Evolutionary conservation across 2,113 vertebrate genomes (phyloP).

Genomic region (Nerophis ophidion): DNA sequence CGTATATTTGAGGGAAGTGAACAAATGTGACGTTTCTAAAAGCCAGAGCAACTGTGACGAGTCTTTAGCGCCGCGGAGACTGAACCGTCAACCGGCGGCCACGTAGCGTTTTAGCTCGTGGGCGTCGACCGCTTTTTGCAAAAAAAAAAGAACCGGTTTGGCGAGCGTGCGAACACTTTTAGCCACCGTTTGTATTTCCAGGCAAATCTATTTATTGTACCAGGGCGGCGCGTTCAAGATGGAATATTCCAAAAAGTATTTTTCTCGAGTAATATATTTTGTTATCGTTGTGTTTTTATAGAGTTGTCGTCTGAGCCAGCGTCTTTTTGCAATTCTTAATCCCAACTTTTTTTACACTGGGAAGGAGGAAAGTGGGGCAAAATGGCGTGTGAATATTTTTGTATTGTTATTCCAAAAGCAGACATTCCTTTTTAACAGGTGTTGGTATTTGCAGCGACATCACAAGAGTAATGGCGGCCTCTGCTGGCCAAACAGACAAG

Average conservation of each 20-base stretch:
- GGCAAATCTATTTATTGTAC: slow-evolving; percentile 51
- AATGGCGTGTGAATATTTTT: too few species aligned
- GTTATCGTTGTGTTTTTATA: slow-evolving; percentile 35
- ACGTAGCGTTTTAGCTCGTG: background rate
- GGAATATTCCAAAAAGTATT: slow-evolving; percentile 43
- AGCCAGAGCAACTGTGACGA: background rate
- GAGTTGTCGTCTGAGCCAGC: background rate
- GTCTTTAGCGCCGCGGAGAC: background rate
- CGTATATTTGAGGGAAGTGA: too few species aligned
- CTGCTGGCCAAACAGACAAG: background rate
- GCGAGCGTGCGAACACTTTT: slow-evolving; percentile 13
- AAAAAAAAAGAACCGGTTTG: too few species aligned
- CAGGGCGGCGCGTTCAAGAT: slow-evolving; percentile 22
- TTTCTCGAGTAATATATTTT: slow-evolving; percentile 58
- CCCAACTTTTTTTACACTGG: too few species aligned
- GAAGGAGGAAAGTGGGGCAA: too few species aligned
- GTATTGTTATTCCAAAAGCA: too few species aligned
- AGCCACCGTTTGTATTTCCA: slow-evolving; percentile 42
- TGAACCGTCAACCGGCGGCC: background rate
- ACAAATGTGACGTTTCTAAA: background rate
- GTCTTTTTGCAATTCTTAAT: too few species aligned
- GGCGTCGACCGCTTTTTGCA: too few species aligned
- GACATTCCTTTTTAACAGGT: too few species aligned
- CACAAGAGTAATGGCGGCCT: background rate
- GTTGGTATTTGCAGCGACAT: slow-evolving; percentile 13